Evolutionary conservation across 2,797 vertebrate genomes (phyloP).

Genomic region (Cottoperca gobio): DNA sequence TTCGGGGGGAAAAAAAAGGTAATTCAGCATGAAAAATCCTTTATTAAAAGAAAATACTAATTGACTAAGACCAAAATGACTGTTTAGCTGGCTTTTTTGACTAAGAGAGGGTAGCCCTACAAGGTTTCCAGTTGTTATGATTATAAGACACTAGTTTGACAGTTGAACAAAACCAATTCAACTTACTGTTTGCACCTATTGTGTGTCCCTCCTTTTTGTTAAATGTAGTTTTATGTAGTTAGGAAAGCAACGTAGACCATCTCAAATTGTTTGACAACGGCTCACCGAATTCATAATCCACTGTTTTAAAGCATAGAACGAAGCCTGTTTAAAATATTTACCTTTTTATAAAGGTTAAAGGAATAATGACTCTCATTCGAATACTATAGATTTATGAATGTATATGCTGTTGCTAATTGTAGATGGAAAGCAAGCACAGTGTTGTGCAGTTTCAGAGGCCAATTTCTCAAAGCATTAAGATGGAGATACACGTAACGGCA

Average conservation of each 20-base stretch:
- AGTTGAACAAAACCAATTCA: background rate
- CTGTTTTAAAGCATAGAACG: background rate
- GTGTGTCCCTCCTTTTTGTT: background rate
- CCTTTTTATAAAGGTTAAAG: background rate
- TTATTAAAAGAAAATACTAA: no score
- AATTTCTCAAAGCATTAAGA: background rate
- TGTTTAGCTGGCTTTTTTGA: no score
- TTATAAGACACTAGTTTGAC: background rate
- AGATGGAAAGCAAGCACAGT: background rate
- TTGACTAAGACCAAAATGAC: no score
- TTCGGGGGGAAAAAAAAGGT: no score
- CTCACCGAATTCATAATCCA: background rate
- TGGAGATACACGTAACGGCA: background rate
- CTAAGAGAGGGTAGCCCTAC: no score
- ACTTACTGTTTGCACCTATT: background rate
- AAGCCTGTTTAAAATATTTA: slow-evolving; percentile 33
- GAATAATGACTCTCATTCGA: background rate
- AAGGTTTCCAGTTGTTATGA: background rate
- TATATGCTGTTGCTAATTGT: slow-evolving; percentile 20
- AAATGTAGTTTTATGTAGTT: slow-evolving; percentile 5
- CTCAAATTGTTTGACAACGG: background rate
- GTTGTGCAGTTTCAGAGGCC: background rate
- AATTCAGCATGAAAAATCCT: no score
- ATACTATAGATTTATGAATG: background rate
- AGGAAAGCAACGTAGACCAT: background rate